phyloP scores from a whole-genome alignment of 2,797 vertebrate species.

The Sandelia bainsii region DNA sequence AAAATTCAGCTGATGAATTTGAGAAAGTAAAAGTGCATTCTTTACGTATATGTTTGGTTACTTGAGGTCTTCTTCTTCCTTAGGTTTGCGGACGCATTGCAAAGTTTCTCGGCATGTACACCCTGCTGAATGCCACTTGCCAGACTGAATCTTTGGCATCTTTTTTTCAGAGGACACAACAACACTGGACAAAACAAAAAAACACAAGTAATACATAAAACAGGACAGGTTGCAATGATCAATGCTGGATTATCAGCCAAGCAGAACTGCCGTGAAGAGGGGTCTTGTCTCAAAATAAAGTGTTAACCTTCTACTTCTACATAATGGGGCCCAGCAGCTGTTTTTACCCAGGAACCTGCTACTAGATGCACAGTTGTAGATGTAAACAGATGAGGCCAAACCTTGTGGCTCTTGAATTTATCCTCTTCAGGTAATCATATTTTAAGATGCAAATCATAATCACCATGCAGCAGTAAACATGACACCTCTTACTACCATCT shows the following conservation, averaged over 20 bases:
- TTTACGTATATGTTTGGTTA: no score
- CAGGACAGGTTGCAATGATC: neutral
- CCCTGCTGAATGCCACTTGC: no score
- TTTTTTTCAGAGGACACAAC: neutral
- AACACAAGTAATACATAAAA: no score
- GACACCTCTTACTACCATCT: constrained; percentile 4
- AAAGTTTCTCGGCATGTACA: no score
- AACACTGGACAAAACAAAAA: neutral
- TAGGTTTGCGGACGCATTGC: no score
- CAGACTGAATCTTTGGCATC: no score
- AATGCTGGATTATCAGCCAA: neutral
- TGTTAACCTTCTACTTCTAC: no score
- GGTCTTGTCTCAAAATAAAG: neutral
- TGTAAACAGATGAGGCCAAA: constrained; percentile 9
- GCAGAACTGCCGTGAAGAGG: neutral
- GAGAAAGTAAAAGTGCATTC: no score
- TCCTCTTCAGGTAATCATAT: neutral
- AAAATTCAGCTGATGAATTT: no score
- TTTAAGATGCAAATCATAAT: constrained; percentile 33
- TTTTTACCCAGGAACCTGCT: neutral
- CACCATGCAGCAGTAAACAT: constrained; percentile 17
- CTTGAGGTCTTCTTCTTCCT: no score
- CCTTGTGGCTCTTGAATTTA: neutral
- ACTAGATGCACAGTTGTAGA: neutral
- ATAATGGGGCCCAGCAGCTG: neutral